Conservation (phyloP, 2,888 invertebrate species). For the Heliconius sara region DNA sequence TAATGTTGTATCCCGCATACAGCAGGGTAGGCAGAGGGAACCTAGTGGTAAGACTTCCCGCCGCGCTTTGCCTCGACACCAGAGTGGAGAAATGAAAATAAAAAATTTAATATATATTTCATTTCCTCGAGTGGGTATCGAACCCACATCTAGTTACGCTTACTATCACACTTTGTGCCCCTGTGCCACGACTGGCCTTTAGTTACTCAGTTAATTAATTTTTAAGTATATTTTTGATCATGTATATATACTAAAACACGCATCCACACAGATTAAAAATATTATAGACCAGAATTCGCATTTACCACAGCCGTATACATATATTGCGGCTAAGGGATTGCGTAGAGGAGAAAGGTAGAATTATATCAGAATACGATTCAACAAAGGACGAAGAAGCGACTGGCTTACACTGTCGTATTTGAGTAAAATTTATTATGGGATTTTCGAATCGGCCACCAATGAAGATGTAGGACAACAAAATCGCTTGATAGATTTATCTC, state of each 20-base stretch:
- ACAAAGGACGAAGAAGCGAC: conserved; percentile 81
- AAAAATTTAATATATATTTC: too few species aligned
- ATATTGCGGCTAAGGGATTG: conserved; percentile 22
- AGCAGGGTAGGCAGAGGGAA: too few species aligned
- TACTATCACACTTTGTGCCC: too few species aligned
- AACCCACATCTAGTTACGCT: too few species aligned
- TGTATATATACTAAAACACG: not conserved
- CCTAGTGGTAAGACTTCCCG: too few species aligned
- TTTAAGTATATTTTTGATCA: not conserved
- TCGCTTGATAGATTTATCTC: conserved; percentile 84
- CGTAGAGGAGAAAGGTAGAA: conserved; percentile 22
- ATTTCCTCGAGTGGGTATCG: too few species aligned
- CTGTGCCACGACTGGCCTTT: too few species aligned
- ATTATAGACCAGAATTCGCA: conserved; percentile 58
- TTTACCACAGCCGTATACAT: conserved; percentile 22
- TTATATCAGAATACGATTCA: conserved; percentile 76
- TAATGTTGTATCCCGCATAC: too few species aligned
- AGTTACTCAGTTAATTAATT: not conserved
- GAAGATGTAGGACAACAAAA: conserved; percentile 84
- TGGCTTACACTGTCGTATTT: conserved; percentile 83
- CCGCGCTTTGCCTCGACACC: too few species aligned
- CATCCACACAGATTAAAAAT: conserved; percentile 51
- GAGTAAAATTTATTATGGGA: conserved; percentile 84
- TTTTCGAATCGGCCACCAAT: conserved; percentile 84
- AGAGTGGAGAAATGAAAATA: too few species aligned